Evolutionary conservation across 2,797 vertebrate species (phyloP), one percentile per base, ranked within the genome.

Genomic region (Capromys pilorides): DNA sequence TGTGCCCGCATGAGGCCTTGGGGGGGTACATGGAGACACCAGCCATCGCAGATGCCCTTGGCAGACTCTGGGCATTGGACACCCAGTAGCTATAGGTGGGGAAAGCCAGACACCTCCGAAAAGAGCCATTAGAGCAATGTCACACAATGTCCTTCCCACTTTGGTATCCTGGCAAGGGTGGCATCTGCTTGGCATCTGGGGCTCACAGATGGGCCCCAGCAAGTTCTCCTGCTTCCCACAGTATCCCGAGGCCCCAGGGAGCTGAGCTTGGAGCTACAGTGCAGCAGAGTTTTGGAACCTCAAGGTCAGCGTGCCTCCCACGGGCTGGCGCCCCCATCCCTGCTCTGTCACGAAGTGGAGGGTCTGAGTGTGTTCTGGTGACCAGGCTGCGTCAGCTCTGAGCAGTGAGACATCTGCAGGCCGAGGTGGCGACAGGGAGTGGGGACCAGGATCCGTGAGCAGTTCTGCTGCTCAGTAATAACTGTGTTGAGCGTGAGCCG

Each of bases 231-330:
- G 78, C 49, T 64, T 90, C 87, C 81, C 61, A 10, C 24, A 36
- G 66, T 16, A 5, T 86, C 91, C 73, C 10, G 59, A 80, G 51
- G 39, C 41, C 67, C 66, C 86, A 59, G 80, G 49, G 49, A 96
- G 59, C 36, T 91, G 75, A 93, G 81, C 2, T 0, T 73, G 14
- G 21, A 66, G 49, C 36, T 75, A 81, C 80, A 90, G 18, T 64
- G 69, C 77, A 41, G 45, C 14, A 4, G 26, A 90, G 45, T 92
- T 95, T 82, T 66, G 79, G 80, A 36, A 94, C 91, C 90, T 89
- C n/a, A 31, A 80, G 86, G 80, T 85, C 75, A 84, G 90, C 51
- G 45, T 96, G 83, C 16, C 36, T 26, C 95, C 86, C 81, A 69
- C 85, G 57, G 61, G 67, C 41, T 91, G 61, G 18, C 61, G 24